A percentile compares a stretch with the other conserved stretches of the same genome.
Conservation (phyloP, 2,797 vertebrate genomes). For the Lutjanus campechanus region DNA sequence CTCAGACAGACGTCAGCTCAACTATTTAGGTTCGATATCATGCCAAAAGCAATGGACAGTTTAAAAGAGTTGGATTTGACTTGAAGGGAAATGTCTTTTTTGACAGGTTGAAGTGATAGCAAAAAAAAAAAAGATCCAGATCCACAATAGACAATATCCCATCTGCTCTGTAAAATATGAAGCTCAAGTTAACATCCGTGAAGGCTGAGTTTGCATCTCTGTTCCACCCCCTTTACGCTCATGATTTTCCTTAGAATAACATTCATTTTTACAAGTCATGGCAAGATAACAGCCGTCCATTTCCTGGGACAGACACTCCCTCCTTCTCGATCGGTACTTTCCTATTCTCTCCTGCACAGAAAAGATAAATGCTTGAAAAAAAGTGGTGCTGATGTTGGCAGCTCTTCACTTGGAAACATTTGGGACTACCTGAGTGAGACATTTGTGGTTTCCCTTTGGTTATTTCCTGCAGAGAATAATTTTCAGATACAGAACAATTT, state of each 20-base stretch:
- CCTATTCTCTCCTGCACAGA: constrained; percentile 36
- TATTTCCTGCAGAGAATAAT: constrained; percentile 50
- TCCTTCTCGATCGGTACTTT: constrained; percentile 41
- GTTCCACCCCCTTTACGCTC: constrained; percentile 45
- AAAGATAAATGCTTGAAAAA: constrained; percentile 36
- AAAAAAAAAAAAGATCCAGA: neutral
- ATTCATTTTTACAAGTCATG: constrained; percentile 61
- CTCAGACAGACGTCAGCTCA: constrained; percentile 52
- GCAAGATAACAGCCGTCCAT: constrained; percentile 68
- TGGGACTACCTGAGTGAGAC: constrained; percentile 35
- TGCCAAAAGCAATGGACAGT: constrained; percentile 32
- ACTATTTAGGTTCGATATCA: constrained; percentile 53
- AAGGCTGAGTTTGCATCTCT: constrained; percentile 52
- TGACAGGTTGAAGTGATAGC: constrained; percentile 1
- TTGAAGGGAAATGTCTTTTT: constrained; percentile 27
- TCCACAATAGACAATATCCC: neutral
- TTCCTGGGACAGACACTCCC: constrained; percentile 54
- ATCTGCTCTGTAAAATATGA: neutral
- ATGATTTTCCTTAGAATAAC: constrained; percentile 66
- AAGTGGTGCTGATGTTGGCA: constrained; percentile 68
- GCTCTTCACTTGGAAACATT: constrained; percentile 42
- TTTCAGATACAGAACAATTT: constrained; percentile 29
- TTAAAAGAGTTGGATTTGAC: constrained; percentile 32
- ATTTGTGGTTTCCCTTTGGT: constrained; percentile 50
- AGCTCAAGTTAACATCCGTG: neutral